Evolutionary conservation across 2,888 invertebrate genomes (phyloP), one percentile per base, ranked within the genome.

Genomic region (Orthosia incerta): DNA sequence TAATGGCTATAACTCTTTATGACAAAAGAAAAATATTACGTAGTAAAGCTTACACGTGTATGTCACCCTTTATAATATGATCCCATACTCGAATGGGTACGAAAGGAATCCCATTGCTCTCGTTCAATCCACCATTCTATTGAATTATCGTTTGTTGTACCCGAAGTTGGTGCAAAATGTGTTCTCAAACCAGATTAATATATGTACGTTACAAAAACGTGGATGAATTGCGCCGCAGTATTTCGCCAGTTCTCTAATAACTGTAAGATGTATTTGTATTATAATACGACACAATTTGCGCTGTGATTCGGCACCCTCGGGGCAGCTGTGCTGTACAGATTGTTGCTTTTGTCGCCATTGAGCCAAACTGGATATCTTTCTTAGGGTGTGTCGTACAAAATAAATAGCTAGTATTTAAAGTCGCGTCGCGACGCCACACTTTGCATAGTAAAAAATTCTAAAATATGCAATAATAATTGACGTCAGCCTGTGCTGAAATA

Each of bases 121-220:
- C 72, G 69, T 82, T 75, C 74, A 80, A 82, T 79, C 61, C 76
- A 73, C 74, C 71, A 73, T 82, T 82, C 70, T 76, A 78, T 84
- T 80, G 79, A 84, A 84, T 79, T 80, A 85, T 89, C 87, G 83
- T 85, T 78, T 73, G 73, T 81, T 84, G 83, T 68, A 76, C 81
- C 74, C 70, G 76, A 82, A 83, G 82, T 86, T 68, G 74, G 77
- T 76, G 80, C 76, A 82, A 83, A 87, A 83, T 72, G 51, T 85
- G 67, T 82, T 86, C 77, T 82, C 59, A 81, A 85, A 80, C 82
- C 71, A 65, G 84, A 61, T 55, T 69, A 62, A 63, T 82, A 55
- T 45, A 65, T 20, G 39, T 74, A 45, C 66, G 45, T 50, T 45
- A 64, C 53, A 64, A 69, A 61, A 61, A 60, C 71, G 46, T 72